phyloP scores from a whole-genome alignment of 92 coral and sea anemone genomes.

The Porites cylindrica region DNA sequence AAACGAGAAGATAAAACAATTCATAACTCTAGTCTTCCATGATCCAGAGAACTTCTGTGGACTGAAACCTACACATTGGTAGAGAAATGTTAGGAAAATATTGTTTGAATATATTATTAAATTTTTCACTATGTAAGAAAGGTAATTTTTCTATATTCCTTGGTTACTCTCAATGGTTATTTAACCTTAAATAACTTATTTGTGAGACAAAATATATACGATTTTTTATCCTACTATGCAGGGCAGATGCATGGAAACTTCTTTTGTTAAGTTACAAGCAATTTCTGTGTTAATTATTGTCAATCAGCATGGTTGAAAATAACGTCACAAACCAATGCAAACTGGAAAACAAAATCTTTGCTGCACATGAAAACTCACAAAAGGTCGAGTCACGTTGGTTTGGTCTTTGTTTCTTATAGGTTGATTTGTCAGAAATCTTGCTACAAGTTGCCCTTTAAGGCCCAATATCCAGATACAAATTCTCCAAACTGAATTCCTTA shows the following conservation, averaged over 20 bases:
- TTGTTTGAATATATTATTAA: slow-evolving; percentile 30
- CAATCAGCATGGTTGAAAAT: neutral
- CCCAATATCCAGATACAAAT: too few relatives aligned
- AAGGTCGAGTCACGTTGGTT: neutral
- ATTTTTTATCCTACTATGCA: neutral
- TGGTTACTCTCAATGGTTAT: neutral
- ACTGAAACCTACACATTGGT: slow-evolving; percentile 4
- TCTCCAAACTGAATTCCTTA: too few relatives aligned
- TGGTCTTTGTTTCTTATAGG: neutral
- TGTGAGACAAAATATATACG: neutral
- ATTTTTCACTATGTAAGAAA: slow-evolving; percentile 3
- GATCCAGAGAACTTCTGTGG: neutral
- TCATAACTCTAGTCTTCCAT: neutral
- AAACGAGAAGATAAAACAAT: neutral
- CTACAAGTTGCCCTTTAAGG: too few relatives aligned
- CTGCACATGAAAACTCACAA: neutral
- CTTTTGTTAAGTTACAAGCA: neutral
- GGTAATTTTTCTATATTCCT: neutral
- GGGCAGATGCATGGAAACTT: neutral
- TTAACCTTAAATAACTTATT: slow-evolving; percentile 26
- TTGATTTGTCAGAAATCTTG: neutral
- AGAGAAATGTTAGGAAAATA: slow-evolving; percentile 25
- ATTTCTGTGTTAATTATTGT: neutral
- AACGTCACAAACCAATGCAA: neutral
- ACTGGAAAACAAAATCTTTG: neutral